These are phyloP conservation scores for Dryococelus australis DNA, from an alignment of 2,888 invertebrate genomes.

Conservation along the genomic window DNA sequence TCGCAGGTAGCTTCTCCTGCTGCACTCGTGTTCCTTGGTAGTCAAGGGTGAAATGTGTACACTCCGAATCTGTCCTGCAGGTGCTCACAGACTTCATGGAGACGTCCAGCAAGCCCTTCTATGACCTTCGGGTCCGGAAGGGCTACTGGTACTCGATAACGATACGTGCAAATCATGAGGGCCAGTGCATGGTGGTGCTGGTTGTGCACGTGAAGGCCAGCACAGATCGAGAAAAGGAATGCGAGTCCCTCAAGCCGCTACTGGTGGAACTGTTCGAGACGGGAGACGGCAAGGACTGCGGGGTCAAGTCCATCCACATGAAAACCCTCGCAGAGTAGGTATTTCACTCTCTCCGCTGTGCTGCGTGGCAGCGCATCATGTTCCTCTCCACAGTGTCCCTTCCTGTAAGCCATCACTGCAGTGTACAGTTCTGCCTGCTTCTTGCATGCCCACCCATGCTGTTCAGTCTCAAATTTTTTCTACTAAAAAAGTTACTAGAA, in stretches of 20 bases:
- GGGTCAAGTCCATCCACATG: too few species aligned
- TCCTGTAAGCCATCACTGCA: too few species aligned
- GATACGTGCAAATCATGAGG: background rate
- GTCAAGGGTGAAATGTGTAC: background rate
- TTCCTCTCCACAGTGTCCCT: too few species aligned
- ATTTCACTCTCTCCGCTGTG: background rate
- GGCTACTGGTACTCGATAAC: background rate
- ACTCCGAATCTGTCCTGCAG: background rate
- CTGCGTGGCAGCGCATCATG: background rate
- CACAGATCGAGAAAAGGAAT: background rate
- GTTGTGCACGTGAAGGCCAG: background rate
- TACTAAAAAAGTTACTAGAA: too few species aligned
- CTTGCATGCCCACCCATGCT: too few species aligned
- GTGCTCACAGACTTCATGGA: background rate
- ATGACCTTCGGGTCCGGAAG: background rate
- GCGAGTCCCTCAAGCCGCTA: background rate
- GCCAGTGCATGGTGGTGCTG: background rate
- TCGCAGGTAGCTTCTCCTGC: too few species aligned
- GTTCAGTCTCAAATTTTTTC: too few species aligned
- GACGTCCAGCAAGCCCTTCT: background rate
- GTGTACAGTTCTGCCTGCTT: too few species aligned
- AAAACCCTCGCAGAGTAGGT: background rate
- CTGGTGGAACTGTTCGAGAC: background rate
- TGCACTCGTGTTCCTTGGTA: background rate
- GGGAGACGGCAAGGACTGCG: background rate